phyloP scores from a whole-genome alignment of 2,113 vertebrate genomes.

The Podarcis muralis region DNA sequence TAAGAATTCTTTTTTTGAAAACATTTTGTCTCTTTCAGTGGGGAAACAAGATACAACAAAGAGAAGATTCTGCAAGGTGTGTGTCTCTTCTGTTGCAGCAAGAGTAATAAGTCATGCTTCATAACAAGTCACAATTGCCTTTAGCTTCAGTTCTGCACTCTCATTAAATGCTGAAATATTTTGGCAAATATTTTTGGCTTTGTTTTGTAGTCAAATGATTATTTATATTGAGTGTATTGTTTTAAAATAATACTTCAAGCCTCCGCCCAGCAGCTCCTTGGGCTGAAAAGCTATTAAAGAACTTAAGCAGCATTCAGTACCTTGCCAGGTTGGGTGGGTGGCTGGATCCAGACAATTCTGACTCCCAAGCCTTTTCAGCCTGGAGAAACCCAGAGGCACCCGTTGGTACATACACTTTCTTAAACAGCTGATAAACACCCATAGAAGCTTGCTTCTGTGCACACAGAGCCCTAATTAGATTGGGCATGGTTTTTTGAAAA shows the following conservation, averaged over 20 bases:
- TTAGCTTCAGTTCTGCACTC: not conserved
- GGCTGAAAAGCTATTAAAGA: not conserved
- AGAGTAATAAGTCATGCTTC: not conserved
- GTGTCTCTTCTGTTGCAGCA: constrained; percentile 40
- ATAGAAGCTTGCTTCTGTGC: not conserved
- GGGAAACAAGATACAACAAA: constrained; percentile 93
- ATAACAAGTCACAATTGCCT: not conserved
- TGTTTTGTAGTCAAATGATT: not conserved
- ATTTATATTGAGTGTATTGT: not conserved
- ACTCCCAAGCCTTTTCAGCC: not conserved
- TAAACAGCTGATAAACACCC: no score
- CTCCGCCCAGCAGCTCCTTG: not conserved
- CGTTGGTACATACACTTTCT: not conserved
- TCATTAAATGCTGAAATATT: not conserved
- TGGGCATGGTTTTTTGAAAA: not conserved
- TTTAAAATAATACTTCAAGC: no score
- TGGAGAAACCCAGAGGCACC: not conserved
- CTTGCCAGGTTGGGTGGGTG: not conserved
- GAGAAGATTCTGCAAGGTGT: constrained; percentile 94
- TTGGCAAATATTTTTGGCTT: not conserved
- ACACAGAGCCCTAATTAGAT: not conserved
- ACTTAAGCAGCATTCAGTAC: not conserved
- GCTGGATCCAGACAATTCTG: no score
- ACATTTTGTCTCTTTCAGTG: constrained; percentile 77
- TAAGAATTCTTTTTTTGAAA: not conserved